Evolutionary conservation across 2,797 vertebrate species (phyloP).

Genomic region (Manis javanica): DNA sequence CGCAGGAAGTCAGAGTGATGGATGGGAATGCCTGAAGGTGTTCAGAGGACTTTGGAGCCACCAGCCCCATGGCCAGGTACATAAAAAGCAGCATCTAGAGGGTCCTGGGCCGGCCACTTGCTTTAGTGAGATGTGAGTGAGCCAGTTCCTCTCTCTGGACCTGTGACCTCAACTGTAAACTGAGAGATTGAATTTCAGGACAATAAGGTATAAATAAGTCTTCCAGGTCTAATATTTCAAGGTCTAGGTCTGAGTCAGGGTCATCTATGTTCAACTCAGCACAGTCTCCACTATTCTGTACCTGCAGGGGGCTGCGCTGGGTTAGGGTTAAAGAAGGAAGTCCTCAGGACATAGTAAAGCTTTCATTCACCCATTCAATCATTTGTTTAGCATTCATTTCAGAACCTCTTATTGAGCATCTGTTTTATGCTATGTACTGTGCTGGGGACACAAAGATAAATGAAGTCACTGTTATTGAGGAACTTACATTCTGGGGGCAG

Average conservation of each 20-base stretch:
- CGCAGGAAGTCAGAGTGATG: not conserved
- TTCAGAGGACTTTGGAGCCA: not conserved
- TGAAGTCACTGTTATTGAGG: not conserved
- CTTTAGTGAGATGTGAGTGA: not conserved
- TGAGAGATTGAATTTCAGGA: not conserved
- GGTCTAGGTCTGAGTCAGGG: not conserved
- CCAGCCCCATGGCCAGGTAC: not conserved
- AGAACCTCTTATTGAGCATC: not conserved
- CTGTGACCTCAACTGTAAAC: not conserved
- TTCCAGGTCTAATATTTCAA: not conserved
- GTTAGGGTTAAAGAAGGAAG: not conserved
- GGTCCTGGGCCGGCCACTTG: not conserved
- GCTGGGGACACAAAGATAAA: not conserved
- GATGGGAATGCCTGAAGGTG: not conserved
- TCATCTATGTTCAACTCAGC: not conserved
- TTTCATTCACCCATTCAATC: not conserved
- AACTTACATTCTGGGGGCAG: not conserved
- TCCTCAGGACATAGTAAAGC: not conserved
- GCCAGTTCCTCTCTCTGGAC: not conserved
- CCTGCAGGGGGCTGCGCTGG: not conserved
- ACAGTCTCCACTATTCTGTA: not conserved
- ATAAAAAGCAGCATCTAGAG: accelerated
- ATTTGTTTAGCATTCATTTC: not conserved
- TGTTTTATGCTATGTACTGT: not conserved
- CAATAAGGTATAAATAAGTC: not conserved